Base-by-base conservation (phyloP, 2,888 invertebrate species). In the Eupithecia subumbrata region DNA sequence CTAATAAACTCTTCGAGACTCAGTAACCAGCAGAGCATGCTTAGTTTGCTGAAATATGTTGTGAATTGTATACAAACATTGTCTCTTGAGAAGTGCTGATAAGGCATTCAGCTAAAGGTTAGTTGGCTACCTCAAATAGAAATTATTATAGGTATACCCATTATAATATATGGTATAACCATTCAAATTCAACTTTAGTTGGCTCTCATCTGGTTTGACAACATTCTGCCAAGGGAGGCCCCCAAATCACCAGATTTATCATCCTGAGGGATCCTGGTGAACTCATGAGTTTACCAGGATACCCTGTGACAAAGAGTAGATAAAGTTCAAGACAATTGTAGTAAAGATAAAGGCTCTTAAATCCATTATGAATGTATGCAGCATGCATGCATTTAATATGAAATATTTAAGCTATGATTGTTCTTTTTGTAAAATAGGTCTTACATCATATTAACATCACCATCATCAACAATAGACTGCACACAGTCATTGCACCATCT, bases 371-470 rank as follows among this genome's bases (percentile, higher is more conserved):
- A 4, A 37, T 5, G 37, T 7, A 37, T 0, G 5, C 5, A 37
- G 37, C 40, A 40, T 40, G 9, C 40, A 40, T 2, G 0, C 40
- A 40, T 40, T 9, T 2, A 5, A 37, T 37, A 37, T 7, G 0
- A 37, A 37, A 37, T 2, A 7, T 8, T 43, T 3, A 43, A 43
- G 43, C 43, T 14, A 14, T 8, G 12, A 43, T 43, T 3, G 43
- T 12, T 43, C 30, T 43, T 43, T 4, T 8, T 40, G 40, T 43
- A 43, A 43, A 43, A 43, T 12, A 12, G 43, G 12, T 85, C 92
- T 89, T 79, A 94, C 94, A 94, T 91, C 93, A 93, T 93, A 81
- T 94, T 94, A 25, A 91, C 87, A 88, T 95, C 95, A 79, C 80
- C 88, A 76, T 94, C 90, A 48, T 92, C 88, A n/a, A 93, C 86